phyloP scores from a whole-genome alignment of 2,888 invertebrate genomes.

The Diarsia dahlii region DNA sequence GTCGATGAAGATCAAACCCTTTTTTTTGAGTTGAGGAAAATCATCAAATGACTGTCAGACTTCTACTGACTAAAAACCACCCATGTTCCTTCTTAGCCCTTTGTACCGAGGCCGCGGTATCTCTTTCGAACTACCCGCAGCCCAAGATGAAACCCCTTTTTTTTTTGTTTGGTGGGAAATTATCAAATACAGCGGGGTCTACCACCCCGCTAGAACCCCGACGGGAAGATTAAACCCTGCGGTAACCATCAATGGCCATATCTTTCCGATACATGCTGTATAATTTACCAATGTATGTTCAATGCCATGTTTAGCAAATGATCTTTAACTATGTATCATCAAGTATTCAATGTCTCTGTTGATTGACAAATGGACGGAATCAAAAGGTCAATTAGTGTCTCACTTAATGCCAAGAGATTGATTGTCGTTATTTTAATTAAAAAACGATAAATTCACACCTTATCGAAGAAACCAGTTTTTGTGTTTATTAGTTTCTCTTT shows the following conservation, averaged over 20 bases:
- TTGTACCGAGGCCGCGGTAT: too few species aligned
- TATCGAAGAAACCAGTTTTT: slow-evolving; percentile 13
- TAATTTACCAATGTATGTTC: not conserved
- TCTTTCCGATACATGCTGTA: not conserved
- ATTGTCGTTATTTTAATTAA: slow-evolving; percentile 29
- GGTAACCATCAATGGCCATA: not conserved
- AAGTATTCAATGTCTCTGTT: not conserved
- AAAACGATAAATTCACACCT: slow-evolving; percentile 31
- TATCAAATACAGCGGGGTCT: too few species aligned
- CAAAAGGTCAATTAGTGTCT: slow-evolving; percentile 44
- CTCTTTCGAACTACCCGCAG: too few species aligned
- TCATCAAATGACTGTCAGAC: too few species aligned
- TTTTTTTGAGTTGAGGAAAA: too few species aligned
- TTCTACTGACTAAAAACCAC: too few species aligned
- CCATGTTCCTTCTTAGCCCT: too few species aligned
- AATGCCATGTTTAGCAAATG: not conserved
- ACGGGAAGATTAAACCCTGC: not conserved
- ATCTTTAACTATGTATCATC: slow-evolving; percentile 21
- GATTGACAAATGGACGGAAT: slow-evolving; percentile 38
- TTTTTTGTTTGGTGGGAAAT: too few species aligned
- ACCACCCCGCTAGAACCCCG: too few species aligned
- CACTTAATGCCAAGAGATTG: slow-evolving; percentile 17
- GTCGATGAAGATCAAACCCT: not conserved
- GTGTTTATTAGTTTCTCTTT: not conserved
- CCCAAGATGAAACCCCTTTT: too few species aligned